A percentile compares a stretch with the other conserved stretches of the same genome.
These are phyloP conservation scores for Myotis brandtii DNA, from an alignment of 2,113 vertebrate genomes.

Conservation along the genomic window DNA sequence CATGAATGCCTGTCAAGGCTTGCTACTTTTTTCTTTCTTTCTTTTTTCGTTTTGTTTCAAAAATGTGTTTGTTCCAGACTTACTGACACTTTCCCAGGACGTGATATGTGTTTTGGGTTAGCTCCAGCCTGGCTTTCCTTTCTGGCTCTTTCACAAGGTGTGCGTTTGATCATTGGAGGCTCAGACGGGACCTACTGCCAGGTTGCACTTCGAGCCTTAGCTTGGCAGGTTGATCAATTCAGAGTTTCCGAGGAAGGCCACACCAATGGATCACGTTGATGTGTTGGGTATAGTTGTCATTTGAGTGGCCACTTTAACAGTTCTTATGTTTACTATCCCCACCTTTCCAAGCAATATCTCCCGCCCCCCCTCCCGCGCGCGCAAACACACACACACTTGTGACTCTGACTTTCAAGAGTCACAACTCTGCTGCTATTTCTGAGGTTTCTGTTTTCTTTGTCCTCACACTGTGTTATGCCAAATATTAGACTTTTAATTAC, in stretches of 20 bases:
- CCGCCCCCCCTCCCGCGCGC: no score
- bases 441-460: neutral
- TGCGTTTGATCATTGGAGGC: neutral
- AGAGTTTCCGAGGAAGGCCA: neutral
- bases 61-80: neutral
- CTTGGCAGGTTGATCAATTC: neutral
- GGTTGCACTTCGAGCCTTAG: neutral
- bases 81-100: neutral
- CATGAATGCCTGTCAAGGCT: neutral
- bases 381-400: no score
- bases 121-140: neutral
- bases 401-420: neutral
- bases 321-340: neutral
- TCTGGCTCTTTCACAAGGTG: neutral
- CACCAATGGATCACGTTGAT: neutral
- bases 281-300: neutral
- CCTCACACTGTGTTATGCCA: neutral
- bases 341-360: neutral
- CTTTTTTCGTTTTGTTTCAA: neutral
- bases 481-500: constrained; percentile 4
- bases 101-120: neutral
- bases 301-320: neutral
- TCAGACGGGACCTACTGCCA: neutral
- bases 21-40: neutral
- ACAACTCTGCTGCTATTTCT: neutral